Evolutionary conservation across 2,797 vertebrate species (phyloP).

Genomic region (Trichosurus vulpecula): DNA sequence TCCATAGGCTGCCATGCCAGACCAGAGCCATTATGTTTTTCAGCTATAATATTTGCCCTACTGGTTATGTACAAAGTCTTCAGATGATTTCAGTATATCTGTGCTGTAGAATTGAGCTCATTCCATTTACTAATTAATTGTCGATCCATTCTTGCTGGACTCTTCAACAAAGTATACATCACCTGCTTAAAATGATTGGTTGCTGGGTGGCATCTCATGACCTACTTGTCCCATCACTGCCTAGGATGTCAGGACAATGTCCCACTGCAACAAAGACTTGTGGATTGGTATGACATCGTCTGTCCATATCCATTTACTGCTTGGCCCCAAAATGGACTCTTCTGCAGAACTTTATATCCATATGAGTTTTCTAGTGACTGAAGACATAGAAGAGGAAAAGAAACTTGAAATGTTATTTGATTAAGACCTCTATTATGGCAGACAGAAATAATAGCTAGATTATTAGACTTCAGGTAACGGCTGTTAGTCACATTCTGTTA

Average conservation of each 20-base stretch:
- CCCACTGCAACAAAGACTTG: neutral
- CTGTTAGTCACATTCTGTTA: neutral
- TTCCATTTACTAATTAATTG: neutral
- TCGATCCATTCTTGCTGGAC: neutral
- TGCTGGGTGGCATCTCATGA: neutral
- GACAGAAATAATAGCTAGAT: conserved; percentile 46
- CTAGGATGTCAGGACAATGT: conserved; percentile 52
- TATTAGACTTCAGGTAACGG: conserved; percentile 17
- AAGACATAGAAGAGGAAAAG: conserved; percentile 59
- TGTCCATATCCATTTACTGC: conserved; percentile 60
- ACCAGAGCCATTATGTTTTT: neutral
- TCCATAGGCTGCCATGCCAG: neutral
- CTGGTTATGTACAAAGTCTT: neutral
- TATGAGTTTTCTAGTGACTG: conserved; percentile 68
- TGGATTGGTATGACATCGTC: conserved; percentile 38
- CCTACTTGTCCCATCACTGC: conserved; percentile 31
- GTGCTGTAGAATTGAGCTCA: neutral
- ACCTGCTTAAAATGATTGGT: neutral
- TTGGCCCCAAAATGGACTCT: conserved; percentile 26
- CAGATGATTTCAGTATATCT: neutral
- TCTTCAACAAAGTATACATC: conserved; percentile 10
- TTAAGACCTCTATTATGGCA: conserved; percentile 67
- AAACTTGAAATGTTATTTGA: conserved; percentile 53
- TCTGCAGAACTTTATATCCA: conserved; percentile 37
- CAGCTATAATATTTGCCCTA: neutral